A percentile compares a stretch with the other conserved stretches of the same genome.
Evolutionary conservation across 2,113 vertebrate genomes (phyloP).

Genomic region (Gopherus flavomarginatus): DNA sequence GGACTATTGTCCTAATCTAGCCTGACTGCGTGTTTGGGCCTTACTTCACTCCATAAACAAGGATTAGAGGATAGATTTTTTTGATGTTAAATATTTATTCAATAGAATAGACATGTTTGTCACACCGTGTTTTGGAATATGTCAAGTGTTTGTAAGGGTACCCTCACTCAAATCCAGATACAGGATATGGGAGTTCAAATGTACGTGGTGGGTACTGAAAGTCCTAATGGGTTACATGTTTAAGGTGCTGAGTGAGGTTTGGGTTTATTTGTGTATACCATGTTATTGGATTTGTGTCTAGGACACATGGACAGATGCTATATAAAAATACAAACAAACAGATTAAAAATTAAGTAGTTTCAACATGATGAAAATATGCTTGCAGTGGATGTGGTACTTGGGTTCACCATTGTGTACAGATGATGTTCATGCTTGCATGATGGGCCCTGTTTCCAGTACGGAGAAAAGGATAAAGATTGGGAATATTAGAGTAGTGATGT

Average conservation of each 20-base stretch:
- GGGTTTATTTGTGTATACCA: not conserved
- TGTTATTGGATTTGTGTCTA: not conserved
- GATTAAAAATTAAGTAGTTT: not conserved
- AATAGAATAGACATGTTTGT: not conserved
- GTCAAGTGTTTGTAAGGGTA: not conserved
- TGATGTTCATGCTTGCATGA: not conserved
- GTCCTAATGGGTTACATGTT: not conserved
- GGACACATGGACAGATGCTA: not conserved
- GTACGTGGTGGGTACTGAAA: not conserved
- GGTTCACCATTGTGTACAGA: not conserved
- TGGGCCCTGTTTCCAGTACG: not conserved
- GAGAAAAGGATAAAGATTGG: not conserved
- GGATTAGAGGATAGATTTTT: not conserved
- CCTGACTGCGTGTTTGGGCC: not conserved
- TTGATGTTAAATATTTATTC: not conserved
- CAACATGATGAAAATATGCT: not conserved
- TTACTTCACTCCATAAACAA: not conserved
- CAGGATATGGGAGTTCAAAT: not conserved
- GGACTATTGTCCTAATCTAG: not conserved
- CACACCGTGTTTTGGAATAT: accelerated
- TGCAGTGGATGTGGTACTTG: not conserved
- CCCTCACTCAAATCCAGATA: not conserved
- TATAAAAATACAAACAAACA: not conserved
- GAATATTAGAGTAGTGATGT: not conserved
- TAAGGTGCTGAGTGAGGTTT: not conserved